phyloP scores from a whole-genome alignment of 2,113 vertebrate species.

The Acrocephalus arundinaceus region DNA sequence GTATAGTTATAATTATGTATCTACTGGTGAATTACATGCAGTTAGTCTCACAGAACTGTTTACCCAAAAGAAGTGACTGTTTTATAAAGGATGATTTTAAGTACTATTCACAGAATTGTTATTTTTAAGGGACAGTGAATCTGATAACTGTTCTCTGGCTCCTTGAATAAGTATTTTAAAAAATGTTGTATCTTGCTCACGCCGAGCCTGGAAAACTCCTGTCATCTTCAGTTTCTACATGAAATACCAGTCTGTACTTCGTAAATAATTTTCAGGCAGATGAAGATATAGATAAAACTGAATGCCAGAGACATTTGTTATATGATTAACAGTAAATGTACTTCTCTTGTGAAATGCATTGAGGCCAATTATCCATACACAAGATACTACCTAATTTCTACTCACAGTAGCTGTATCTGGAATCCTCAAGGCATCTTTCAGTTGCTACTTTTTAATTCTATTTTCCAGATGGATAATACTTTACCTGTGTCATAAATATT shows the following conservation, averaged over 20 bases:
- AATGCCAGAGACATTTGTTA: background rate
- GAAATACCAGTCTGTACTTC: background rate
- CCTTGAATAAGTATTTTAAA: background rate
- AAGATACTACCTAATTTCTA: background rate
- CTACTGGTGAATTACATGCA: background rate
- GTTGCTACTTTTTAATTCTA: background rate
- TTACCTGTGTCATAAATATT: background rate
- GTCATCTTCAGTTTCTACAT: background rate
- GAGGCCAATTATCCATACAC: background rate
- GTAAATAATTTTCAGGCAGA: background rate
- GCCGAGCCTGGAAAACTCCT: background rate
- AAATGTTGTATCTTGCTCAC: background rate
- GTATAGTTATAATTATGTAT: conserved; percentile 13
- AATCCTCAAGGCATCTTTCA: background rate
- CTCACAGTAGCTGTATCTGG: background rate
- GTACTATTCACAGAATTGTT: background rate
- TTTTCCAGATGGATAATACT: background rate
- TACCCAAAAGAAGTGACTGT: background rate
- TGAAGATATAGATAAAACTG: background rate
- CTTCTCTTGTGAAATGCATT: background rate
- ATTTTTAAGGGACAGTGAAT: background rate
- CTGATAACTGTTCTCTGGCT: background rate
- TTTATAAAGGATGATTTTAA: background rate
- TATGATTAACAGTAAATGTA: background rate
- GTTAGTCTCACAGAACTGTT: conserved; percentile 4